phyloP scores from a whole-genome alignment of 2,888 invertebrate genomes.

The Drosophila picticornis region DNA sequence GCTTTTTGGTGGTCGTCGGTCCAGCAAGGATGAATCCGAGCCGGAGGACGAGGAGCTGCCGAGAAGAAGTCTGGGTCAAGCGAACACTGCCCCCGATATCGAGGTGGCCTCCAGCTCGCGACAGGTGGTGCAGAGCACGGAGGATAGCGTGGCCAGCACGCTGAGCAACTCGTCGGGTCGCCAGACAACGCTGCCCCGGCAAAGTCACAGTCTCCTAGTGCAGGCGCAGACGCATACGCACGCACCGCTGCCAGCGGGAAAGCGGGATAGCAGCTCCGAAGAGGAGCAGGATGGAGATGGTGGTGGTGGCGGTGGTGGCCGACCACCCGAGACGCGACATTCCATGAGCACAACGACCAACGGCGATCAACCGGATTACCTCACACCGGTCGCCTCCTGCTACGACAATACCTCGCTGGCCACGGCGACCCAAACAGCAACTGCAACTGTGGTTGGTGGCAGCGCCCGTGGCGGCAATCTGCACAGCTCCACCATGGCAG shows the following conservation, averaged over 20 bases:
- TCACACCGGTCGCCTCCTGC: conserved; percentile 73
- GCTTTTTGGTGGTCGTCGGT: conserved; percentile 76
- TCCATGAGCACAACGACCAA: conserved; percentile 66
- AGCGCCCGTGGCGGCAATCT: conserved; percentile 36
- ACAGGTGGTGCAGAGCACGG: conserved; percentile 32
- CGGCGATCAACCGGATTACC: conserved; percentile 52
- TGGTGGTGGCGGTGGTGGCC: not conserved
- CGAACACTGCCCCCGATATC: conserved; percentile 51
- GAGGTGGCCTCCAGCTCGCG: conserved; percentile 64
- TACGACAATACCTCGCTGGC: conserved; percentile 77
- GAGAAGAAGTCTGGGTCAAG: conserved; percentile 10
- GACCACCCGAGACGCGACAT: conserved; percentile 37
- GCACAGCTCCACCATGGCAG: conserved; percentile 84
- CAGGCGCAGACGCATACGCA: conserved; percentile 83
- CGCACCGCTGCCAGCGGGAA: conserved; percentile 27
- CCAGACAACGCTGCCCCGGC: conserved; percentile 54
- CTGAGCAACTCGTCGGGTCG: conserved; percentile 82
- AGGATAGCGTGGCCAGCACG: conserved; percentile 84
- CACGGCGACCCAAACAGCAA: conserved; percentile 46
- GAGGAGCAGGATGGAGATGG: conserved; percentile 25
- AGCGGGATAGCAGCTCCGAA: conserved; percentile 40
- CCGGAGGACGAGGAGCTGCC: conserved; percentile 28
- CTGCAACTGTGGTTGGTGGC: conserved; percentile 62
- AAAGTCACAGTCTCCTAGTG: conserved; percentile 81
- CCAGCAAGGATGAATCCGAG: conserved; percentile 53